Conservation (phyloP, 2,888 invertebrate genomes). For the Hedychridium roseum region DNA sequence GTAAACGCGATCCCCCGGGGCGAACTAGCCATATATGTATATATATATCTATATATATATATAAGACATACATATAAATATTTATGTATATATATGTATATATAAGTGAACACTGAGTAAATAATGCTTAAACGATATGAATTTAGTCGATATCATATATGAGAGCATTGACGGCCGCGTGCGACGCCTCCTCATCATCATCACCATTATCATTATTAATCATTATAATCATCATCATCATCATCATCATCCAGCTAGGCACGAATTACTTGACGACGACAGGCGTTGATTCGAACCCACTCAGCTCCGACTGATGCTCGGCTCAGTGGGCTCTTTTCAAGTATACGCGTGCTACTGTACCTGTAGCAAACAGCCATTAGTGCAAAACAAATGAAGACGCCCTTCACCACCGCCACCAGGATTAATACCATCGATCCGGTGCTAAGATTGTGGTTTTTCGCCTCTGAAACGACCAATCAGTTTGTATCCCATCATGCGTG, state of each 20-base stretch:
- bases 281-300: constrained; percentile 48
- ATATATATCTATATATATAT: constrained; percentile 26
- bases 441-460: constrained; percentile 83
- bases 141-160: constrained; percentile 41
- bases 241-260: constrained; percentile 56
- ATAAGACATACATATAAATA: constrained; percentile 23
- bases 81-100: constrained; percentile 22
- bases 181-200: constrained; percentile 52
- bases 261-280: constrained; percentile 54
- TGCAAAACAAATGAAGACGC: constrained; percentile 96
- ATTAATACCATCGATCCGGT: constrained; percentile 91
- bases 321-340: constrained; percentile 31
- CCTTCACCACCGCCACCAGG: constrained; percentile 90
- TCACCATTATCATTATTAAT: constrained; percentile 45
- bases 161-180: constrained; percentile 56
- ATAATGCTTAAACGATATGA: constrained; percentile 44
- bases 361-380: constrained; percentile 95
- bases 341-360: constrained; percentile 67
- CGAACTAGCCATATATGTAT: too few relatives aligned
- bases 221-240: constrained; percentile 45
- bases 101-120: constrained; percentile 39
- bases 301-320: constrained; percentile 24
- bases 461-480: constrained; percentile 69
- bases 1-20: too few relatives aligned
- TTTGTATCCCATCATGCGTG: constrained; percentile 23